Base-by-base conservation (phyloP, 1,140 invertebrate genomes). In the Nautilus pompilius region DNA sequence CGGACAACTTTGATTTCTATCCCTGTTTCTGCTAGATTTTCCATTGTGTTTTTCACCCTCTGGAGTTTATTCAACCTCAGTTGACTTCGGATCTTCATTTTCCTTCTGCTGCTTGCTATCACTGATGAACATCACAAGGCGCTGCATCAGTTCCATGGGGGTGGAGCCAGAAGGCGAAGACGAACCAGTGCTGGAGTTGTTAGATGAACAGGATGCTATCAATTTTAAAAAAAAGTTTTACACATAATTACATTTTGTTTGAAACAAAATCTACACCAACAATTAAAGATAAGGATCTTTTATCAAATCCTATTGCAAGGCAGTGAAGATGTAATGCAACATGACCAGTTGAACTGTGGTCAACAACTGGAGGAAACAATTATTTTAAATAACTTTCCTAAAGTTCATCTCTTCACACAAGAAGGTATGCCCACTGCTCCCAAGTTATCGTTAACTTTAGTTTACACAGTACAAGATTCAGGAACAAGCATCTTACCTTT, bases 131-230 rank as follows among this genome's bases (percentile, higher is more conserved):
- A 68, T 65, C 20, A 63, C 64, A 5, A 78, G 62, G 55, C 72
- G 75, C 30, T 62, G 65, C 15, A 74, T 60, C 15, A 80, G 62
- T 49, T 78, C 78, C 8, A 73, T 66, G 2, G 77, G 71, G 17
- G 63, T 78, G 4, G 72, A 69, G 28, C 58, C 51, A 22, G 69
- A 66, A n/a, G 66, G 68, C 10, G 77, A 74, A 0, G 78, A 78
- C 13, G 72, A 74, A 4, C 75, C 73, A 13, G 73, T 75, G 48
- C 70, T 72, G 59, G 74, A 76, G 46, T 73, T 76, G 54, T 68
- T 75, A 55, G 72, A 69, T 10, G 76, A 78, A 0, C 74, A 73
- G 6, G 71, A 77, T 15, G 54, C 73, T 73, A 24, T 65, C 49
- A n/a, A 57, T 69, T 72, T 60, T 4, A 65, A 60, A 41, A 45